A percentile compares a stretch with the other conserved stretches of the same genome.
These are phyloP conservation scores for Protobothrops flavoviridis DNA, from an alignment of 2,113 vertebrate species.

Conservation along the genomic window DNA sequence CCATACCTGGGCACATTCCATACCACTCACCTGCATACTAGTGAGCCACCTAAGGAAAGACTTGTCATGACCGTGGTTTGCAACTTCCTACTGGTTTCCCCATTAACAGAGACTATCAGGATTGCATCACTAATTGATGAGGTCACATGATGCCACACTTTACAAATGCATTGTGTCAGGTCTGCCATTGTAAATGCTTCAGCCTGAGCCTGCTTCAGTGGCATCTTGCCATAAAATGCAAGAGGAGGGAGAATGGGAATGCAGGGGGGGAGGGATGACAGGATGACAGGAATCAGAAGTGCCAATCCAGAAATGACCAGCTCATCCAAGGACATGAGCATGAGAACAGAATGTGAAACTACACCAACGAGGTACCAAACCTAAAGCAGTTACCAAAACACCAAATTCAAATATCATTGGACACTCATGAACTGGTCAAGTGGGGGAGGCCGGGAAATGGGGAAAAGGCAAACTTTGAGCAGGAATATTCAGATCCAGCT, in stretches of 20 bases:
- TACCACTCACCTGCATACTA: neutral
- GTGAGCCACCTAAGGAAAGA: neutral
- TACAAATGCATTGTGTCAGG: neutral
- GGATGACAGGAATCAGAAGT: neutral
- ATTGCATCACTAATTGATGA: too few relatives aligned
- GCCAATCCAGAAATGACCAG: neutral
- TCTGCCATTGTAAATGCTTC: neutral
- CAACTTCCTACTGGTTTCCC: neutral
- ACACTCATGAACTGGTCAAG: neutral
- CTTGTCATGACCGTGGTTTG: neutral
- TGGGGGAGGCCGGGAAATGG: neutral
- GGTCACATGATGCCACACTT: neutral
- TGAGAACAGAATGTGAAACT: neutral
- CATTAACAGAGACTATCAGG: neutral
- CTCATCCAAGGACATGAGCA: neutral
- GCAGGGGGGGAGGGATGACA: neutral
- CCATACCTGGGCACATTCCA: neutral
- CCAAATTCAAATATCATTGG: neutral
- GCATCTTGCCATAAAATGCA: neutral
- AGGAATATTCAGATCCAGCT: neutral
- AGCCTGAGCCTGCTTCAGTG: neutral
- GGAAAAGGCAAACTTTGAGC: neutral
- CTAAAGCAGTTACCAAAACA: neutral
- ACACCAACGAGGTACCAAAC: neutral
- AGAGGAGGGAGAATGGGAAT: neutral